phyloP scores from a whole-genome alignment of 2,113 vertebrate genomes.

The Tringa solitaria region DNA sequence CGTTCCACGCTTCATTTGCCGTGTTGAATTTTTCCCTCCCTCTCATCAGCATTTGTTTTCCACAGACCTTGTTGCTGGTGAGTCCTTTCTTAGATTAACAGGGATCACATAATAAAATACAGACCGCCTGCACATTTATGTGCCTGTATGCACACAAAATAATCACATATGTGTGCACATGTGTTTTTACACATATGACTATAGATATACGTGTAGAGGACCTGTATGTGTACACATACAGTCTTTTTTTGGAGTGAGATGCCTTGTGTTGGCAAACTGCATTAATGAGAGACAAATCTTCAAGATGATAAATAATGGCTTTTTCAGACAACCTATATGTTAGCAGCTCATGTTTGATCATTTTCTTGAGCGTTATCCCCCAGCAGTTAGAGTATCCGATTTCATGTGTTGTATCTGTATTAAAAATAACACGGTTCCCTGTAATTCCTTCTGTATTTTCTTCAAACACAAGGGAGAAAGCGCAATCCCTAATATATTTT shows the following conservation, averaged over 20 bases:
- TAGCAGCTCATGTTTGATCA: neutral
- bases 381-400: constrained; percentile 16
- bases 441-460: constrained; percentile 66
- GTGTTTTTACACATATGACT: neutral
- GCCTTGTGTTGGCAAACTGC: neutral
- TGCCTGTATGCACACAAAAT: neutral
- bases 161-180: rapidly evolving
- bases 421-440: constrained; percentile 55
- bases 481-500: constrained; percentile 76
- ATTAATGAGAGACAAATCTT: neutral
- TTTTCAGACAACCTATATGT: neutral
- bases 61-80: neutral
- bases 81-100: neutral
- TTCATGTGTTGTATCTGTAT: constrained; percentile 47
- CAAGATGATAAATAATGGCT: neutral
- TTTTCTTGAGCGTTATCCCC: neutral
- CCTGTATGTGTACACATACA: neutral
- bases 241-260: neutral
- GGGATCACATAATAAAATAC: neutral
- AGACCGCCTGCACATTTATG: neutral
- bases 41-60: neutral
- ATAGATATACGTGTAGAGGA: rapidly evolving
- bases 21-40: neutral
- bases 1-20: neutral
- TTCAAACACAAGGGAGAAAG: constrained; percentile 61